Evolutionary conservation across 2,113 vertebrate genomes (phyloP).

Genomic region (Sphyrna mokarran): DNA sequence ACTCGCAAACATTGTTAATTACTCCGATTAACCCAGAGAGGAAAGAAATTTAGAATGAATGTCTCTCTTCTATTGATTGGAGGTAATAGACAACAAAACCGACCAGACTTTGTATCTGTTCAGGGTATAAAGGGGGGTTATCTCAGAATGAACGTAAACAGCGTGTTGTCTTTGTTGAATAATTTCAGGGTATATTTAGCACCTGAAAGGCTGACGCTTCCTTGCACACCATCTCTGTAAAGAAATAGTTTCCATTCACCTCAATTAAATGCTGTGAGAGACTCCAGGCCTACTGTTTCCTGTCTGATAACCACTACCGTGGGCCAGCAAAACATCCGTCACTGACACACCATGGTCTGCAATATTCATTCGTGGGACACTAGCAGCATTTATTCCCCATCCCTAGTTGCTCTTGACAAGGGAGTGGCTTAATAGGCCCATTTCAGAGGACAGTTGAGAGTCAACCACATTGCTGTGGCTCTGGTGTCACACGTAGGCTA

Average conservation of each 20-base stretch:
- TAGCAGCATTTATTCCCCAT: too few species aligned
- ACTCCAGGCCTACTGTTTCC: not conserved
- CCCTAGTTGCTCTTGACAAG: too few species aligned
- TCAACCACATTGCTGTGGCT: too few species aligned
- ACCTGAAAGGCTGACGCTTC: not conserved
- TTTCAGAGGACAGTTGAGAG: too few species aligned
- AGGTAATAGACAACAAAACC: too few species aligned
- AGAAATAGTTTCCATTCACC: not conserved
- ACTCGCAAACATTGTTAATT: not conserved
- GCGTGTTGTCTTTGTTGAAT: not conserved
- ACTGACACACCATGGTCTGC: not conserved
- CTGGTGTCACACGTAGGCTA: too few species aligned
- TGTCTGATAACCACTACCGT: not conserved
- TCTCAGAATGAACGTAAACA: not conserved
- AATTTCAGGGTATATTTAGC: not conserved
- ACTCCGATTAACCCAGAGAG: not conserved
- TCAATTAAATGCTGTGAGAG: not conserved
- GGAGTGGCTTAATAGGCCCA: too few species aligned
- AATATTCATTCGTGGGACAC: too few species aligned
- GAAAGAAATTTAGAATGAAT: not conserved
- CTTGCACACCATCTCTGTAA: too few species aligned
- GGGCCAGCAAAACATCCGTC: not conserved
- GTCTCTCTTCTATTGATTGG: not conserved
- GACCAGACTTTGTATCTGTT: not conserved
- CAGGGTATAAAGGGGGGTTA: not conserved